Base-by-base conservation (phyloP, 2,888 invertebrate genomes). In the Atrina japonica region DNA sequence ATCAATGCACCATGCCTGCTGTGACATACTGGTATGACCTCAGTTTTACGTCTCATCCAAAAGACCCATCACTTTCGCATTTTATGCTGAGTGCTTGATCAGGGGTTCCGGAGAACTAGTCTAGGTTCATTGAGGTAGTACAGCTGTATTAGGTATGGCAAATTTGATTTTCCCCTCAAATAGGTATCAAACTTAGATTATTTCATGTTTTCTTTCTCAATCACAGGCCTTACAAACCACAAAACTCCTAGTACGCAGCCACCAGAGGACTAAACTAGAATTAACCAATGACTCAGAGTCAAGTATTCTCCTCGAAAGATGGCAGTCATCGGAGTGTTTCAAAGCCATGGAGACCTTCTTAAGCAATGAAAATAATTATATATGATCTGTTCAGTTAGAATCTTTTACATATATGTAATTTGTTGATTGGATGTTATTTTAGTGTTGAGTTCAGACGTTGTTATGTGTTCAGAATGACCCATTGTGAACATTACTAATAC, bases 311-410 rank as follows among this genome's bases (percentile, higher is more conserved):
- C 91, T 94, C 5, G 93, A 95, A 76, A 94, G 94, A 85, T 96
- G 96, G 96, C 93, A 93, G 73, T 94, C 94, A 1, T 86, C 91
- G 0, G 95, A 95, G 83, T 95, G 95, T 80, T 95, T 95, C 88
- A 92, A 91, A 23, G 85, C 87, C 69, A 89, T 91, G 18, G 84
- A 86, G 52, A 78, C 81, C 16, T 89, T 86, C 74, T 73, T 90
- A 18, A 84, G 83, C 50, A 83, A 88, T 55, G 88, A 88, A 61
- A 83, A 82, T 47, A 88, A 89, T 70, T 82, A 84, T 55, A 70
- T 35, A 35, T 35, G 35, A 35, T 35, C 11, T 5, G 5, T 5
- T 11, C 11, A 7, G 35, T 7, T 35, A 35, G 35, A n/a, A 35
- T 35, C 35, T 7, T 35, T 35, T 35, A 11, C 35, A 7, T 35